Conservation (phyloP, 2,113 vertebrate genomes). For the Thryonomys swinderianus region DNA sequence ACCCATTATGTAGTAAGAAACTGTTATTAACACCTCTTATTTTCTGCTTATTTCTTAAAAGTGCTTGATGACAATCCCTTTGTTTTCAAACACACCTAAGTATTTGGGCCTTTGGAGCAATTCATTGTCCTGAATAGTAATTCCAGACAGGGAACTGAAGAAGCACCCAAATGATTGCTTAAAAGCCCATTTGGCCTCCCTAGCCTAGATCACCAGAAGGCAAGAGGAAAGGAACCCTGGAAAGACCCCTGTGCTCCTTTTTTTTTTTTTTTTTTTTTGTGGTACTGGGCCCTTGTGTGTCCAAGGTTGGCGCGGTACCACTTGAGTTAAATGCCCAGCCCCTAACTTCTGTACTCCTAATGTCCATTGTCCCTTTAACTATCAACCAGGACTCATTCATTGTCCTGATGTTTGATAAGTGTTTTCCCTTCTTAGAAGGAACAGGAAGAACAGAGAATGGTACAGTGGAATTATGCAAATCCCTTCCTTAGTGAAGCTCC, state of each 20-base stretch:
- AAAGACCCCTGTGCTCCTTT: neutral
- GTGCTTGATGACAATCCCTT: neutral
- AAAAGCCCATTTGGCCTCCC: neutral
- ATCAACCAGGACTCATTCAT: neutral
- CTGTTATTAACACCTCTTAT: conserved; percentile 38
- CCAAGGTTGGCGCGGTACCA: too few relatives aligned
- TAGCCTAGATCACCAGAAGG: neutral
- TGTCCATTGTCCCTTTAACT: neutral
- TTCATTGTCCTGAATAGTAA: neutral
- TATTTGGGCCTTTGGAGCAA: conserved; percentile 7
- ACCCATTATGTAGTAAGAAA: conserved; percentile 87
- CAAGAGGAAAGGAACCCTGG: neutral
- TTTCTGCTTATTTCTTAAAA: conserved; percentile 54
- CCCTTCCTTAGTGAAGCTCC: neutral
- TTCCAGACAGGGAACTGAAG: neutral
- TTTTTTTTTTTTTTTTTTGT: too few relatives aligned
- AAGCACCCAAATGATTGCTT: neutral
- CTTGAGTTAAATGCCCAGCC: too few relatives aligned
- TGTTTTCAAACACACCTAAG: neutral
- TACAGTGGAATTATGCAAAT: neutral
- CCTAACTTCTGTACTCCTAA: neutral
- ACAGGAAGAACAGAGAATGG: neutral
- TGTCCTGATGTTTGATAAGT: neutral
- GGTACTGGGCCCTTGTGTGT: too few relatives aligned
- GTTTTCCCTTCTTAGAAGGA: neutral